Percentiles rank a stretch among this genome's conserved stretches.
Conservation (phyloP, 2,113 vertebrate genomes). For the Pithys albifrons region DNA sequence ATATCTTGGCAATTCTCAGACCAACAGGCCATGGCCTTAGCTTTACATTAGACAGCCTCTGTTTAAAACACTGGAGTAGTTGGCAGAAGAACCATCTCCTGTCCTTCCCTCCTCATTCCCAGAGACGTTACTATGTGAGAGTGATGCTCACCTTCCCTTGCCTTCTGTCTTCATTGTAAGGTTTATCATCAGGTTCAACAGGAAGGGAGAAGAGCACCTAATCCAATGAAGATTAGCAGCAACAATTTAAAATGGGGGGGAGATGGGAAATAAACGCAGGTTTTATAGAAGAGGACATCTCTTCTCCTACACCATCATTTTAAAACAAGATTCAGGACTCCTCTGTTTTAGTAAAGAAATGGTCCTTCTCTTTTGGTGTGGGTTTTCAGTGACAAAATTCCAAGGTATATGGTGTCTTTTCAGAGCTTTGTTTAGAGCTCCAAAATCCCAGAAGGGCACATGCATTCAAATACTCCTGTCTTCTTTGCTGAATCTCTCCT, state of each 20-base stretch:
- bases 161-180: neutral
- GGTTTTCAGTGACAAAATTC: neutral
- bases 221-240: neutral
- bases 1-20: neutral
- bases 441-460: neutral
- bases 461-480: neutral
- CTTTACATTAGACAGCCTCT: neutral
- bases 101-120: neutral
- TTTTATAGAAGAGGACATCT: neutral
- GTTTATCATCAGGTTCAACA: neutral
- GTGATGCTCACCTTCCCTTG: neutral
- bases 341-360: neutral
- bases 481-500: neutral
- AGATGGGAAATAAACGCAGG: neutral
- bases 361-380: accelerated
- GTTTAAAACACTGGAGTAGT: neutral
- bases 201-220: neutral
- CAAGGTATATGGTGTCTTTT: neutral
- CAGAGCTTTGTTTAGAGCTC: neutral
- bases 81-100: neutral
- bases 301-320: neutral
- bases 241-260: neutral
- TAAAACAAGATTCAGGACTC: neutral
- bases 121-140: neutral
- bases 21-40: neutral